Percentiles rank a stretch among this genome's conserved stretches.
These are phyloP conservation scores for Orthonyx spaldingii DNA, from an alignment of 2,113 vertebrate species.

Conservation along the genomic window DNA sequence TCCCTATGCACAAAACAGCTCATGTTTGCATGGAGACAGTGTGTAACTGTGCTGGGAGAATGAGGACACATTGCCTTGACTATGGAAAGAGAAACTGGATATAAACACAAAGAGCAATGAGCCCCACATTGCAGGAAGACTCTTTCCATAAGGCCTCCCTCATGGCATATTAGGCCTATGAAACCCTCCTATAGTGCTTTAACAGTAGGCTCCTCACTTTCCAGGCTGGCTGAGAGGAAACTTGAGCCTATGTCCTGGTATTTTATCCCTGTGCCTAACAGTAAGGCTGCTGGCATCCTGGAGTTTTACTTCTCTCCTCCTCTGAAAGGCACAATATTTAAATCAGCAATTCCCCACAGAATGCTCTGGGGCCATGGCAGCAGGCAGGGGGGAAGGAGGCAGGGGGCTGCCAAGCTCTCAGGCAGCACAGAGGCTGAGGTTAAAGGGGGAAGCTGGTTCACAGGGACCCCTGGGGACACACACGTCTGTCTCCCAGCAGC, in stretches of 20 bases:
- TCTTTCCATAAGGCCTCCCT: neutral
- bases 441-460: conserved; percentile 27
- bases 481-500: neutral
- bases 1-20: neutral
- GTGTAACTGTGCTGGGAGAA: neutral
- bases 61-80: neutral
- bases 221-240: neutral
- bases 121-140: neutral
- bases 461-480: neutral
- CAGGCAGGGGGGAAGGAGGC: neutral
- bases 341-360: neutral
- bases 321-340: neutral
- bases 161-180: neutral
- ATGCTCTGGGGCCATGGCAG: neutral
- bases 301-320: neutral
- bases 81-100: neutral
- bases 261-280: neutral
- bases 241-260: neutral
- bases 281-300: neutral
- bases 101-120: neutral
- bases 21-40: neutral
- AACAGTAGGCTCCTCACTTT: neutral
- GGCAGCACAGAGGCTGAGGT: neutral
- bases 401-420: neutral
- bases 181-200: neutral